Evolutionary conservation across 2,797 vertebrate genomes (phyloP), one percentile per base, ranked within the genome.

Genomic region (Chlorospingus flavigularis): DNA sequence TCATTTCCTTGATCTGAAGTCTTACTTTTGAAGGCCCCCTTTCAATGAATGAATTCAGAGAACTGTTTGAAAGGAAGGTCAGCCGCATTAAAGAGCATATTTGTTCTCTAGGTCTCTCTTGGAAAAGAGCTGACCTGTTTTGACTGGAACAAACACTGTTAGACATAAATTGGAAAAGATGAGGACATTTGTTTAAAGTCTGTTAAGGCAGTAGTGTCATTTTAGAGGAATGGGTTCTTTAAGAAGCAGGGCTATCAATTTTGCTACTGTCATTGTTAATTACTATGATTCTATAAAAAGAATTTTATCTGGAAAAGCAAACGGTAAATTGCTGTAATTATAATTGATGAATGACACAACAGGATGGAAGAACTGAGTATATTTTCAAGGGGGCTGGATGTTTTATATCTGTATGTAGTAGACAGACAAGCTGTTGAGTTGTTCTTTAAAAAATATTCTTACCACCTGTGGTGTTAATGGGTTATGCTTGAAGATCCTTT

Each of bases 301-400:
- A 68, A 73, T 68, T 82, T 85, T 94, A 47, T 91, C 73, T 95
- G 51, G 67, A 84, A 95, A 94, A 93, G 63, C 66, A 95, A 92
- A 73, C 55, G 73, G 48, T 85, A 79, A 93, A 89, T 94, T 92
- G 51, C 67, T 10, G 4, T 93, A 65, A 88, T 91, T 91, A 43
- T 70, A 94, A 88, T 6, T 74, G 90, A 86, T 94, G 80, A 55
- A 63, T 79, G 92, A 81, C 73, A 95, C 58, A 88, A 93, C 88
- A 82, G 80, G 24, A 84, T 88, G 24, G 71, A 86, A 92, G 60
- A 79, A 82, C 12, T 53, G 70, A 31, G 70, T 90, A 10, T 45
- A 12, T 95, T 94, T 95, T 81, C 43, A 76, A 48, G 74, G 60
- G 40, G n/a, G 28, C 43, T 84, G 86, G 65, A 75, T 91, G 88